phyloP scores from a whole-genome alignment of 92 coral and sea anemone species.

The Zoanthus sansibaricus region DNA sequence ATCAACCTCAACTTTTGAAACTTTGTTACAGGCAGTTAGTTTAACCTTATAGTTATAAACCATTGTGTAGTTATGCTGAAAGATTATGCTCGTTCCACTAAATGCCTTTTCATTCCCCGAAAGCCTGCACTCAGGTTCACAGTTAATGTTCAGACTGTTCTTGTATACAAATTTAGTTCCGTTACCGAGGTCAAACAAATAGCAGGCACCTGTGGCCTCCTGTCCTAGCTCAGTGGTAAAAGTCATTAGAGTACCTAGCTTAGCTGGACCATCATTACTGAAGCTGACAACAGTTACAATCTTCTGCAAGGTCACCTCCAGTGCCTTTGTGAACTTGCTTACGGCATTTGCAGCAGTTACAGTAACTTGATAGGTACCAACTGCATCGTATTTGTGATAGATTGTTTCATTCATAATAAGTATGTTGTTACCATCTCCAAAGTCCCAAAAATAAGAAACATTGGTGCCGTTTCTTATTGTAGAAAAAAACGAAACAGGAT shows the following conservation, averaged over 20 bases:
- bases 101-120: constrained; percentile 15
- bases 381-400: constrained; percentile 55
- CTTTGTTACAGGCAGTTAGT: constrained; percentile 67
- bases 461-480: constrained; percentile 82
- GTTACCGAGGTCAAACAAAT: constrained; percentile 59
- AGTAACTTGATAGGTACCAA: constrained; percentile 44
- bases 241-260: constrained; percentile 42
- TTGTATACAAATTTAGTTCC: constrained; percentile 61
- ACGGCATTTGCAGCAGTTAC: constrained; percentile 65
- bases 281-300: constrained; percentile 58
- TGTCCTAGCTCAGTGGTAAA: constrained; percentile 57
- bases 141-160: constrained; percentile 32
- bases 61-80: constrained; percentile 40
- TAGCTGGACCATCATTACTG: constrained; percentile 67
- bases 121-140: constrained; percentile 52
- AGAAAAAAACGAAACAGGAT: constrained; percentile 57
- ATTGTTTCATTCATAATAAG: constrained; percentile 39
- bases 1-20: constrained; percentile 38
- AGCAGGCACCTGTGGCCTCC: constrained; percentile 79
- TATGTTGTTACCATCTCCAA: constrained; percentile 68
- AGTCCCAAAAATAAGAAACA: constrained; percentile 73
- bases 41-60: constrained; percentile 48
- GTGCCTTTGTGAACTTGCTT: constrained; percentile 14
- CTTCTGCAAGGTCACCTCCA: constrained; percentile 15
- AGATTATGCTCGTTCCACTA: constrained; percentile 20